phyloP scores from a whole-genome alignment of 2,797 vertebrate species.

The Onychomys arenicola region DNA sequence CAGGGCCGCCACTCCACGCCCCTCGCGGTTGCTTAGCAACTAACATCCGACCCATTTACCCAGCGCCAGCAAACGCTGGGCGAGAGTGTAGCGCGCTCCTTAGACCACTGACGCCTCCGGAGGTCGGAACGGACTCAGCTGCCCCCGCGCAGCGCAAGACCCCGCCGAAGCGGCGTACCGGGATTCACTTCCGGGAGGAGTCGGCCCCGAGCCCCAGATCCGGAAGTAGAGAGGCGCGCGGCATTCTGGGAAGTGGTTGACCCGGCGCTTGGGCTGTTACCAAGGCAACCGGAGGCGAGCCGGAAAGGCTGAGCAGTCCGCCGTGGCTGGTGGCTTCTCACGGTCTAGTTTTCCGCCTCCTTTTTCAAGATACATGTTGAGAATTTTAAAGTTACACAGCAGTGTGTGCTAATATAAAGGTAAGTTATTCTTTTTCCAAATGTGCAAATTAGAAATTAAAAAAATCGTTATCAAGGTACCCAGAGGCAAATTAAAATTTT shows the following conservation, averaged over 20 bases:
- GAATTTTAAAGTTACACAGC: not conserved
- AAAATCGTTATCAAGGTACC: not conserved
- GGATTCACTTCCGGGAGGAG: not conserved
- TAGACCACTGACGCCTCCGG: not conserved
- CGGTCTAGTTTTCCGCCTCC: not conserved
- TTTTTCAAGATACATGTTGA: slow-evolving; percentile 50
- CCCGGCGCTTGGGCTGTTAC: not conserved
- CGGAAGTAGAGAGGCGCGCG: not conserved
- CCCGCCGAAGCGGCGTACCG: accelerated
- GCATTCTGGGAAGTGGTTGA: slow-evolving; percentile 62
- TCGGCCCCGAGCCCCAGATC: accelerated
- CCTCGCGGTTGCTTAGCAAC: not conserved
- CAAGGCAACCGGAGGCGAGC: not conserved
- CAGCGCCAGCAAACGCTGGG: not conserved
- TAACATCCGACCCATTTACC: not conserved
- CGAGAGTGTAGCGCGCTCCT: not conserved
- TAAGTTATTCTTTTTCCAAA: not conserved
- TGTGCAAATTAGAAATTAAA: not conserved
- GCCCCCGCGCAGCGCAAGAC: accelerated
- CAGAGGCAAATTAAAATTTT: slow-evolving; percentile 38
- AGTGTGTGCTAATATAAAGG: not conserved
- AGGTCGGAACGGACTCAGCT: not conserved
- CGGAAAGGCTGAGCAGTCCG: not conserved
- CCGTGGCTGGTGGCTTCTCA: not conserved
- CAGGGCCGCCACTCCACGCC: not conserved